Evolutionary conservation across 2,888 invertebrate genomes (phyloP).

Genomic region (Azorinus chamasolen): DNA sequence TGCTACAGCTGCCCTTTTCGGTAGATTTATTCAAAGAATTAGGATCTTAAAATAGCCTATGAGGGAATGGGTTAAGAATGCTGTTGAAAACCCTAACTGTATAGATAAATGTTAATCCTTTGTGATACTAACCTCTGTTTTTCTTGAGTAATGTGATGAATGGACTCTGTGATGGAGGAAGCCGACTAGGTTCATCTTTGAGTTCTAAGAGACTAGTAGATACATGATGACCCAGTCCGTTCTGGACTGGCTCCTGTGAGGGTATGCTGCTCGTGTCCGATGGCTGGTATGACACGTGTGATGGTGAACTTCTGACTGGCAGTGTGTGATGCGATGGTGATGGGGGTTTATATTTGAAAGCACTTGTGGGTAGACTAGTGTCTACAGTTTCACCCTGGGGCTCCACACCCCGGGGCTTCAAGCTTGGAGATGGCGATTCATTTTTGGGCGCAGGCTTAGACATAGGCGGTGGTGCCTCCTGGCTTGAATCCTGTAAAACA

Average conservation of each 20-base stretch:
- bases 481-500: no score
- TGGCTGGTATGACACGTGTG: constrained; percentile 6
- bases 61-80: no score
- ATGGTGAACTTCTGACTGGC: constrained; percentile 18
- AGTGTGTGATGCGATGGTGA: constrained; percentile 15
- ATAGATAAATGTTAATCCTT: no score
- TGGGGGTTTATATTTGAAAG: constrained; percentile 51
- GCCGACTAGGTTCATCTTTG: constrained; percentile 76
- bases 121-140: constrained; percentile 91
- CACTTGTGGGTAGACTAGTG: constrained; percentile 35
- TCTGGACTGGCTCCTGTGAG: constrained; percentile 12
- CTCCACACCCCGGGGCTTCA: constrained; percentile 34
- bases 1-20: no score
- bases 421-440: constrained; percentile 46
- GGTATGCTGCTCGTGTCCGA: constrained; percentile 10
- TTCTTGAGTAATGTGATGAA: constrained; percentile 95
- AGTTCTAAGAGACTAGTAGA: constrained; percentile 50
- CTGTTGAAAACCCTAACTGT: no score
- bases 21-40: no score
- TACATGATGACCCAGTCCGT: constrained; percentile 46
- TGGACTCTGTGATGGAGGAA: constrained; percentile 94
- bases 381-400: constrained; percentile 10
- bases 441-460: constrained; percentile 21
- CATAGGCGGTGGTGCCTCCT: no score
- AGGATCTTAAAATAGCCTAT: no score